A percentile compares a stretch with the other conserved stretches of the same genome.
Evolutionary conservation across 2,888 invertebrate species (phyloP).

Genomic region (Conistra vaccinii): DNA sequence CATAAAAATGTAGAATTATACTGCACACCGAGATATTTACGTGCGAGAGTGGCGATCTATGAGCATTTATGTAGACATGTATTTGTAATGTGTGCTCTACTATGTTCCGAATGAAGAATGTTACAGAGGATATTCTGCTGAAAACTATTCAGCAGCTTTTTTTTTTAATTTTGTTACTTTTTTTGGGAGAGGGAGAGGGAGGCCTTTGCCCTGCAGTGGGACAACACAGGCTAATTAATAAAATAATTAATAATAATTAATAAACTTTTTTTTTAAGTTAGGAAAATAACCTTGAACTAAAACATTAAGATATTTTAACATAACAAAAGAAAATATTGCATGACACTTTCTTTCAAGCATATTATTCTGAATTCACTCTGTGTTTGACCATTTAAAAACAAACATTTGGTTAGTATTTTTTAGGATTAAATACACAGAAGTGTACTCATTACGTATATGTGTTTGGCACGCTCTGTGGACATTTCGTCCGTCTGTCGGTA

Average conservation of each 20-base stretch:
- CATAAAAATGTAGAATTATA: conserved; percentile 61
- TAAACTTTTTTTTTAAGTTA: background rate
- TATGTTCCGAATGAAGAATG: conserved; percentile 2
- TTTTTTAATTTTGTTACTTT: no score
- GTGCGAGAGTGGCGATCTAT: conserved; percentile 27
- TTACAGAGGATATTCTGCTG: background rate
- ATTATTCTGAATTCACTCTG: background rate
- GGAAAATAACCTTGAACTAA: background rate
- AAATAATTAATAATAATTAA: no score
- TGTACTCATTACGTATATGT: conserved; percentile 74
- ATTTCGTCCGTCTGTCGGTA: conserved; percentile 75
- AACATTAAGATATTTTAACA: background rate
- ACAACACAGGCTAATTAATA: no score
- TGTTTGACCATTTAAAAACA: background rate
- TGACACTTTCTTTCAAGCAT: background rate
- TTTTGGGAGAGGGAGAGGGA: no score
- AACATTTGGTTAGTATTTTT: conserved; percentile 2
- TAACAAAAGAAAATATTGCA: background rate
- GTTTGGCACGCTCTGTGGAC: conserved; percentile 78
- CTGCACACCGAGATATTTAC: conserved; percentile 33
- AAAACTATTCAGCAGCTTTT: no score
- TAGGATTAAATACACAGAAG: conserved; percentile 39
- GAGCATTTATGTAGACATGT: conserved; percentile 7
- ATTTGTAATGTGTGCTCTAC: conserved; percentile 6
- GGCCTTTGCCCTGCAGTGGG: no score